phyloP scores from a whole-genome alignment of 2,113 vertebrate species.

The Colinus virginianus region DNA sequence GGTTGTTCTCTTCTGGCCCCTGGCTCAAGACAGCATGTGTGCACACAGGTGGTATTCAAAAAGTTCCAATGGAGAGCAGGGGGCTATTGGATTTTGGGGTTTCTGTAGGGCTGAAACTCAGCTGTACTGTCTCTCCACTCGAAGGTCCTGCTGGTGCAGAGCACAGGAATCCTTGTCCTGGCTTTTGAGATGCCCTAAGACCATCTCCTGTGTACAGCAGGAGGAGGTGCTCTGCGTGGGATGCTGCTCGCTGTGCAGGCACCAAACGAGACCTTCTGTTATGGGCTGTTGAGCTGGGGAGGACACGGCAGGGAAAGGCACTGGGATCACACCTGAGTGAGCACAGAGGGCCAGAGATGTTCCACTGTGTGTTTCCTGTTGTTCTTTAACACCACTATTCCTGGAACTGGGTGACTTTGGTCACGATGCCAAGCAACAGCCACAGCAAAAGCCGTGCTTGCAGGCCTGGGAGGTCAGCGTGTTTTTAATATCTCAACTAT shows the following conservation, averaged over 20 bases:
- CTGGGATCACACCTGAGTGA: fast-evolving
- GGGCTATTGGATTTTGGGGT: neutral
- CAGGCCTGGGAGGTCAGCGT: neutral
- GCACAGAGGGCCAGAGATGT: neutral
- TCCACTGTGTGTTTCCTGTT: constrained; percentile 29
- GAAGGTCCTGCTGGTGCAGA: neutral
- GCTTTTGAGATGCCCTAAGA: neutral
- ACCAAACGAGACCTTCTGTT: fast-evolving
- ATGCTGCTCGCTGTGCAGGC: neutral
- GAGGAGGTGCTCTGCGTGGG: fast-evolving
- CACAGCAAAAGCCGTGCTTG: neutral
- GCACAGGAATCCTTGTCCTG: neutral
- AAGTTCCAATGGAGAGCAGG: neutral
- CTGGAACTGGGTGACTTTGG: constrained; percentile 24
- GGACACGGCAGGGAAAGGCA: neutral
- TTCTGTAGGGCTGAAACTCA: neutral
- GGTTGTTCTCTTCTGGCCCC: neutral
- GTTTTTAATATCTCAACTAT: neutral
- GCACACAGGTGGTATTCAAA: fast-evolving
- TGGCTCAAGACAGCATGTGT: neutral
- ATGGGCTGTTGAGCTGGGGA: neutral
- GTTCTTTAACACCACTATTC: constrained; percentile 11
- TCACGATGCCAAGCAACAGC: neutral
- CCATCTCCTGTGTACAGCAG: neutral
- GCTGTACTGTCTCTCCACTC: fast-evolving